A percentile compares a stretch with the other conserved stretches of the same genome.
These are phyloP conservation scores for Holothuria scabra DNA, from an alignment of 53 echinoderm and acorn worm genomes.

Conservation along the genomic window DNA sequence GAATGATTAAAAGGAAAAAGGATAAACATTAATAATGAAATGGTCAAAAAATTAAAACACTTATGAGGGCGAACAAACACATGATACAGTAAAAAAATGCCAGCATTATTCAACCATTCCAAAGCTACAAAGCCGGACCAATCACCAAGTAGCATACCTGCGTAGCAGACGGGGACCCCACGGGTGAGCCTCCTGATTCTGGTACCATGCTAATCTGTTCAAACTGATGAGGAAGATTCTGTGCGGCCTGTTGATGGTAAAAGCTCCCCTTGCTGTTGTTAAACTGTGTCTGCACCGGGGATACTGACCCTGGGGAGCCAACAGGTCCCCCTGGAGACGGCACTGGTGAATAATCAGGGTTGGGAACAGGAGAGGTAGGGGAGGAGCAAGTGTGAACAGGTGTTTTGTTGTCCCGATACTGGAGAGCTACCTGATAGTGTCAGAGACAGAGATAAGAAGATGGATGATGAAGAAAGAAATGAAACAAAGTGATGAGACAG, in stretches of 20 bases:
- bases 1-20: too few relatives aligned
- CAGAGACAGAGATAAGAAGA: not conserved
- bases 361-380: slow-evolving; percentile 94
- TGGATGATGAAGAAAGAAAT: not conserved
- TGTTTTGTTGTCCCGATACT: slow-evolving; percentile 77
- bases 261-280: slow-evolving; percentile 56
- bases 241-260: slow-evolving; percentile 70
- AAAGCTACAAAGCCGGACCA: too few relatives aligned
- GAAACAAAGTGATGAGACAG: too few relatives aligned
- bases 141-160: too few relatives aligned
- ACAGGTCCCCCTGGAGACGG: slow-evolving; percentile 74
- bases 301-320: slow-evolving; percentile 70
- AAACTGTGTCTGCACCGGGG: slow-evolving; percentile 41
- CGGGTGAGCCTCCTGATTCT: slow-evolving; percentile 42
- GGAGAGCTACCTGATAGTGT: slow-evolving; percentile 53
- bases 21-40: too few relatives aligned
- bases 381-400: slow-evolving; percentile 89
- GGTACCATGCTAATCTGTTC: slow-evolving; percentile 94
- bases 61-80: too few relatives aligned
- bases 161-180: not conserved
- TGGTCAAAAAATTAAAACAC: too few relatives aligned
- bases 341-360: slow-evolving; percentile 90
- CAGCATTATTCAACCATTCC: too few relatives aligned
- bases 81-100: too few relatives aligned
- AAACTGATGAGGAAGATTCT: slow-evolving; percentile 91